phyloP scores from a whole-genome alignment of 2,888 invertebrate genomes.

The Ennomos quercinarius region DNA sequence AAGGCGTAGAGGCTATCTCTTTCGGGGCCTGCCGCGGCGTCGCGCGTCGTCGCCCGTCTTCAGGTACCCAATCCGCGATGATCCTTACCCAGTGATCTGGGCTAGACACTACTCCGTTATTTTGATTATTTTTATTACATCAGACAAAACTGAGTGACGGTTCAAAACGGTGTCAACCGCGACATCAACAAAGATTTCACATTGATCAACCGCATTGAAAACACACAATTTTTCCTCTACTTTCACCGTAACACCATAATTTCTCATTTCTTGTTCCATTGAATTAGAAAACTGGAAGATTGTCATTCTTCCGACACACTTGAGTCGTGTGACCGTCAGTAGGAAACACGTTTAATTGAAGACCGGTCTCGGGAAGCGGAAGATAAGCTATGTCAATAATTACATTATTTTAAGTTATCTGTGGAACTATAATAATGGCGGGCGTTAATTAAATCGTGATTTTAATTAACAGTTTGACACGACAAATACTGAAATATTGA shows the following conservation, averaged over 20 bases:
- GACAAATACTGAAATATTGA: background rate
- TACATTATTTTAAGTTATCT: constrained; percentile 29
- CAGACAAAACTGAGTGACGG: too few species aligned
- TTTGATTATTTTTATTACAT: too few species aligned
- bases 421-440: background rate
- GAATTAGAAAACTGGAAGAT: constrained; percentile 56
- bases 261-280: constrained; percentile 48
- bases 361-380: constrained; percentile 56
- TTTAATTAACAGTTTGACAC: background rate
- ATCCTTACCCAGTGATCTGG: too few species aligned
- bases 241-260: constrained; percentile 24
- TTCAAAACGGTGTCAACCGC: too few species aligned
- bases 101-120: too few species aligned
- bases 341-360: constrained; percentile 61
- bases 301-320: constrained; percentile 57
- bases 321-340: constrained; percentile 57
- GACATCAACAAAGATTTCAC: constrained; percentile 7
- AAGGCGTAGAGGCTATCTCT: too few species aligned
- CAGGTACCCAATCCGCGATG: too few species aligned
- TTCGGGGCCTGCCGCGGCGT: too few species aligned
- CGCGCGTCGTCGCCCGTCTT: too few species aligned
- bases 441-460: constrained; percentile 15
- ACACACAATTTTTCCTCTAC: constrained; percentile 30
- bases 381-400: constrained; percentile 42
- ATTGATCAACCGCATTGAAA: constrained; percentile 9